These are phyloP conservation scores for Drosophila merina DNA, from an alignment of 2,888 invertebrate species.

Conservation along the genomic window DNA sequence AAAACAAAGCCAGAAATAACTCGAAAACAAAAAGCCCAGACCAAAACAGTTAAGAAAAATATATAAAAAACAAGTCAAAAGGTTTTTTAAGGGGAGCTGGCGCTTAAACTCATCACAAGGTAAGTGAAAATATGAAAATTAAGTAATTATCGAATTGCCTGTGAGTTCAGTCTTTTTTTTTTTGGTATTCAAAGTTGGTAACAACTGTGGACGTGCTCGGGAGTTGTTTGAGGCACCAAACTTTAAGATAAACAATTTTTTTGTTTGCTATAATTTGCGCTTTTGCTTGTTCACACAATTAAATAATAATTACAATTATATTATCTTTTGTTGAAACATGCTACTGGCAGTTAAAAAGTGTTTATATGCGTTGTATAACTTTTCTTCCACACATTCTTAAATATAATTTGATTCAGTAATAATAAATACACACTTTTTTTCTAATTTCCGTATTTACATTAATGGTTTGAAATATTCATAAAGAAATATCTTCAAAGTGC, in stretches of 20 bases:
- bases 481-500: no score
- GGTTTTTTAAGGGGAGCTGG: slow-evolving; percentile 35
- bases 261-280: background rate
- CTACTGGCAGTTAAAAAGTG: background rate
- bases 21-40: slow-evolving; percentile 27
- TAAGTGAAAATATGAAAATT: slow-evolving; percentile 53
- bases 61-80: slow-evolving; percentile 25
- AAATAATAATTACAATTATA: background rate
- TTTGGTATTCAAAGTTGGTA: background rate
- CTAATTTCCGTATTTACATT: no score
- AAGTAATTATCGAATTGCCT: slow-evolving; percentile 18
- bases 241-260: background rate
- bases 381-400: background rate
- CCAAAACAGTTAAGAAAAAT: slow-evolving; percentile 14
- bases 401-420: no score
- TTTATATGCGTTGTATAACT: background rate
- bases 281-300: background rate
- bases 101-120: slow-evolving; percentile 60
- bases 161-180: background rate
- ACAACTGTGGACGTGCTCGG: slow-evolving; percentile 15
- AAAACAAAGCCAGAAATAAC: slow-evolving; percentile 36
- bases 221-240: background rate
- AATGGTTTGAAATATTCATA: no score
- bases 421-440: no score
- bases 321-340: background rate